These are phyloP conservation scores for Artemia sinica DNA, from an alignment of 2,888 invertebrate species.

Conservation along the genomic window DNA sequence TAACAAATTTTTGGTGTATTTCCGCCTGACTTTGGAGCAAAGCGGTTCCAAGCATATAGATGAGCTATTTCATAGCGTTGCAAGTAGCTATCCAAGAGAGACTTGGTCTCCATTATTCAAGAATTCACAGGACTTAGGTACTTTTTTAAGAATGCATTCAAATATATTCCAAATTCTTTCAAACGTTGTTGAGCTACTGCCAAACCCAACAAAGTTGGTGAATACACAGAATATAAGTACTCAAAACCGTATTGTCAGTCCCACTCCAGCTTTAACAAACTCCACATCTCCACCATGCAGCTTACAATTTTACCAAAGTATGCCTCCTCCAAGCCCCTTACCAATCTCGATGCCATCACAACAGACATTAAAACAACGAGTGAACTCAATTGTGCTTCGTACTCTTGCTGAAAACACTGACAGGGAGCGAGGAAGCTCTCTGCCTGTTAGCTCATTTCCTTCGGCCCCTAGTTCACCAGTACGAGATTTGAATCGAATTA, in stretches of 20 bases:
- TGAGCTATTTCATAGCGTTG: conserved; percentile 49
- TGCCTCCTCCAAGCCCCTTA: conserved; percentile 22
- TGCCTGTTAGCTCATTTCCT: conserved; percentile 16
- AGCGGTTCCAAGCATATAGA: conserved; percentile 66
- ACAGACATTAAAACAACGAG: conserved; percentile 67
- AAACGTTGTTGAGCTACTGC: conserved; percentile 22
- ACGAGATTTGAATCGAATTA: conserved; percentile 20
- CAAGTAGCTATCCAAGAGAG: conserved; percentile 20
- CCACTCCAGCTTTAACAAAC: conserved; percentile 17
- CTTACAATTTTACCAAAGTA: background rate
- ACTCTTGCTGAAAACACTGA: conserved; percentile 71
- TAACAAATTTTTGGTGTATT: conserved; percentile 56
- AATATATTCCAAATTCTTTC: conserved; percentile 64
- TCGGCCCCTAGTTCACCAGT: conserved; percentile 21
- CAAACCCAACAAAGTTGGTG: conserved; percentile 17
- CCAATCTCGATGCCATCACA: conserved; percentile 32
- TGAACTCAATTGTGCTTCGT: conserved; percentile 69
- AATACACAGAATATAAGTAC: background rate
- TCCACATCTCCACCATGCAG: conserved; percentile 19
- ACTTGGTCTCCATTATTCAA: conserved; percentile 69
- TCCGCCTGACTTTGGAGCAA: conserved; percentile 49
- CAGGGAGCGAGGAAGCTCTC: conserved; percentile 33
- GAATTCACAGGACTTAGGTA: conserved; percentile 69
- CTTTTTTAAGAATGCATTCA: conserved; percentile 80
- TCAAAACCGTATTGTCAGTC: background rate